These are phyloP conservation scores for Onthophagus sagittarius DNA, from an alignment of 2,888 invertebrate genomes.

Conservation along the genomic window DNA sequence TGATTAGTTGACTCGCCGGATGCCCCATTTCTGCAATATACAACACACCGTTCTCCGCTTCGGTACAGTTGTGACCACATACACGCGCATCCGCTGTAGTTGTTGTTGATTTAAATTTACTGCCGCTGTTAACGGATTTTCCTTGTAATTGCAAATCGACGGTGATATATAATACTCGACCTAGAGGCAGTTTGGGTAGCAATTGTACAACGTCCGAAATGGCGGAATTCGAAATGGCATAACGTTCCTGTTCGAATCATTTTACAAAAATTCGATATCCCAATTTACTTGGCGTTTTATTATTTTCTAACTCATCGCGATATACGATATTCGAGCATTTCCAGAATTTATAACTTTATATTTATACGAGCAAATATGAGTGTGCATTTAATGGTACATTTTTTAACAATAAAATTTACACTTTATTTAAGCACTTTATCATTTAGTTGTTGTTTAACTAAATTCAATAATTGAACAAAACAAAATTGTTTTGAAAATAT, in stretches of 20 bases:
- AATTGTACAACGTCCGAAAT: background rate
- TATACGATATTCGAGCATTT: background rate
- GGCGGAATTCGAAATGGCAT: background rate
- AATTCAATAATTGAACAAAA: too few species aligned
- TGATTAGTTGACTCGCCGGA: slow-evolving; percentile 3
- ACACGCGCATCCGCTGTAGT: slow-evolving; percentile 10
- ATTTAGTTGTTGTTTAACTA: too few species aligned
- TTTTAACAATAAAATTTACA: background rate
- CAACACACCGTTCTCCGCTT: background rate
- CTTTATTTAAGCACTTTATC: too few species aligned
- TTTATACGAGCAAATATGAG: too few species aligned
- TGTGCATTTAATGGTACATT: background rate
- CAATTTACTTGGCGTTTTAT: background rate
- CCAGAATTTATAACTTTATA: background rate
- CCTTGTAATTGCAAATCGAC: slow-evolving; percentile 21
- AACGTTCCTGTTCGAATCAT: background rate
- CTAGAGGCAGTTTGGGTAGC: background rate
- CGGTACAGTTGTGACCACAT: background rate
- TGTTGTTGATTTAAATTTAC: slow-evolving; percentile 19
- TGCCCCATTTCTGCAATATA: slow-evolving; percentile 3
- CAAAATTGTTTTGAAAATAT: too few species aligned
- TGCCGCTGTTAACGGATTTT: slow-evolving; percentile 21
- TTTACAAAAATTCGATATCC: background rate
- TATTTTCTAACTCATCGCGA: background rate
- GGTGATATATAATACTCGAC: slow-evolving; percentile 15